Evolutionary conservation across 1,140 invertebrate species (phyloP), one percentile per base, ranked within the genome.

Genomic region (Rhynchophorus ferrugineus): DNA sequence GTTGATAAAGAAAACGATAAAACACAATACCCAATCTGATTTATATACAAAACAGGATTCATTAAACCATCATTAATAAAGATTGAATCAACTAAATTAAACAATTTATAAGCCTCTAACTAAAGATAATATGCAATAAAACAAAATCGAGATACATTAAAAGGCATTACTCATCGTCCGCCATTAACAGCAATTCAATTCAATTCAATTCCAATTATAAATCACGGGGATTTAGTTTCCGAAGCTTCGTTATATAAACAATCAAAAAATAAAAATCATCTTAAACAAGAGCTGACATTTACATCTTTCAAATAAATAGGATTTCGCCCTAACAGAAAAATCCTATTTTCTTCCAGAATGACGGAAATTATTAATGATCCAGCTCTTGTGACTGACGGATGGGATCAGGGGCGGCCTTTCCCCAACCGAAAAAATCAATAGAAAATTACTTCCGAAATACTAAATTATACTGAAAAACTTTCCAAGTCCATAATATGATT

Each of bases 301-400:
- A 37, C 45, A 37, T 37, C 19, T 34, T 29, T 37, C 18, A 47
- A 47, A 47, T 38, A 47, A 47, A 47, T 47, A 37, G 45, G 22
- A 13, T n/a, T 38, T 47, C 35, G 14, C 35, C 34, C 35, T 38
- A 47, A 22, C 16, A 9, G 35, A 47, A 47, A 37, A 45, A 34
- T 3, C n/a, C 24, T 37, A 47, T 47, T 47, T 47, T 47, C 45
- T 18, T 34, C 20, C 19, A 6, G 34, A 37, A 37, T 37, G 7
- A 38, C 8, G 17, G 35, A 47, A 47, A 47, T 37, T 47, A 47
- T 47, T 47, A 47, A 47, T 47, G 45, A 47, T 34, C 6, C 16
- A 38, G 35, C 35, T 21, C 35, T 37, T 24, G 19, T 19, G 38
- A 19, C 16, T 41, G 38, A 41, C 38, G 24, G 24, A 11, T 5